Conservation (phyloP, 2,888 invertebrate genomes). For the Leucophenga maculata region DNA sequence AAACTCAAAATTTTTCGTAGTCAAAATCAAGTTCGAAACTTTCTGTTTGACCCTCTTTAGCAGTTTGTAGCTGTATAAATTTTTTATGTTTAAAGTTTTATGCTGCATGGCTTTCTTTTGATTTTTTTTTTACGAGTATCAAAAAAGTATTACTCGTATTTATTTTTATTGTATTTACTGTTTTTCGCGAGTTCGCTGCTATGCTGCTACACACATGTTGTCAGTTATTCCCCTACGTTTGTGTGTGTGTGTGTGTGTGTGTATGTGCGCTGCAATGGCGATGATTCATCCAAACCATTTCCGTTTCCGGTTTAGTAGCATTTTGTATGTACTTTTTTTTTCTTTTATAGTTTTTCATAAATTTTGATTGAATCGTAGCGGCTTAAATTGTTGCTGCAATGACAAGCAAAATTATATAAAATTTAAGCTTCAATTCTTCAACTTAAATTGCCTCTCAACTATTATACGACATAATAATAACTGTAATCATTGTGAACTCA, state of each 20-base stretch:
- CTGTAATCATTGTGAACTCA: no score
- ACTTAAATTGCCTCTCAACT: no score
- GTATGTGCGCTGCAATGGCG: slow-evolving; percentile 18
- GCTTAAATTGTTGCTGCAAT: no score
- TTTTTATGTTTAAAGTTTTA: slow-evolving; percentile 14
- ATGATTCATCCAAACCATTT: slow-evolving; percentile 2
- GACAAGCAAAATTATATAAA: no score
- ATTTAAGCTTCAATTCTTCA: neutral
- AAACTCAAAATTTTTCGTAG: no score
- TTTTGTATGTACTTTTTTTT: neutral
- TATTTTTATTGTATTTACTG: neutral
- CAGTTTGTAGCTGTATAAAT: neutral
- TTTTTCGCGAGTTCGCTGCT: neutral
- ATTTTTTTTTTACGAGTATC: slow-evolving; percentile 17
- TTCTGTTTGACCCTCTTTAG: neutral
- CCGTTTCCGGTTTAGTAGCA: neutral
- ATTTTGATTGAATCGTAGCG: no score
- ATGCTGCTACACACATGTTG: neutral
- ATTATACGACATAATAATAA: neutral
- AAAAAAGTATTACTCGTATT: slow-evolving; percentile 7
- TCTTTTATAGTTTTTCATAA: slow-evolving; percentile 39
- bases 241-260: slow-evolving; percentile 26
- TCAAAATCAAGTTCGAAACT: neutral
- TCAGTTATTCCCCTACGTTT: neutral
- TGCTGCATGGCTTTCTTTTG: neutral